A percentile compares a stretch with the other conserved stretches of the same genome.
phyloP scores from a whole-genome alignment of 2,113 vertebrate species.

The Petrocephalus microphthalmus region DNA sequence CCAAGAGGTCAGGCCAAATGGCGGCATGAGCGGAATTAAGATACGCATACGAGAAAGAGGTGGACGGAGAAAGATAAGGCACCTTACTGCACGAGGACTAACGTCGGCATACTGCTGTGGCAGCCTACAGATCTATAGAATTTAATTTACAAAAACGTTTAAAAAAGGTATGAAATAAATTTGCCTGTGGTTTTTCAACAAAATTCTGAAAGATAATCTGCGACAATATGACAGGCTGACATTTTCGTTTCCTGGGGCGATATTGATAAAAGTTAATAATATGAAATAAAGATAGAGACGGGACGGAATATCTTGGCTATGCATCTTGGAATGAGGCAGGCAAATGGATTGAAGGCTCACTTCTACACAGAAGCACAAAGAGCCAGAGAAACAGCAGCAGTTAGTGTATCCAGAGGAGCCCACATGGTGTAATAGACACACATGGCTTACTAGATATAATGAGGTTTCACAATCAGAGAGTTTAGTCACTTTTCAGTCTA shows the following conservation, averaged over 20 bases:
- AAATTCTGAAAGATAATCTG: neutral
- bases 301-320: neutral
- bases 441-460: neutral
- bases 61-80: neutral
- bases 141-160: neutral
- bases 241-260: neutral
- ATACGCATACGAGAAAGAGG: neutral
- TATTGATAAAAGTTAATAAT: conserved; percentile 3
- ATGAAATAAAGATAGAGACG: neutral
- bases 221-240: neutral
- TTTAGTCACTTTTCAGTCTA: neutral
- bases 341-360: neutral
- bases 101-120: neutral
- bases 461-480: neutral
- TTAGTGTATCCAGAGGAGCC: neutral
- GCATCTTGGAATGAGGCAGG: neutral
- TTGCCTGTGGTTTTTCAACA: neutral
- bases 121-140: neutral
- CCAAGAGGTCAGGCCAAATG: neutral
- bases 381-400: neutral
- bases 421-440: neutral
- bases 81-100: neutral
- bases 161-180: neutral
- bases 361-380: neutral
- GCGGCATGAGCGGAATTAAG: neutral